Conservation (phyloP, 2,888 invertebrate genomes). For the Trissolcus japonicus region DNA sequence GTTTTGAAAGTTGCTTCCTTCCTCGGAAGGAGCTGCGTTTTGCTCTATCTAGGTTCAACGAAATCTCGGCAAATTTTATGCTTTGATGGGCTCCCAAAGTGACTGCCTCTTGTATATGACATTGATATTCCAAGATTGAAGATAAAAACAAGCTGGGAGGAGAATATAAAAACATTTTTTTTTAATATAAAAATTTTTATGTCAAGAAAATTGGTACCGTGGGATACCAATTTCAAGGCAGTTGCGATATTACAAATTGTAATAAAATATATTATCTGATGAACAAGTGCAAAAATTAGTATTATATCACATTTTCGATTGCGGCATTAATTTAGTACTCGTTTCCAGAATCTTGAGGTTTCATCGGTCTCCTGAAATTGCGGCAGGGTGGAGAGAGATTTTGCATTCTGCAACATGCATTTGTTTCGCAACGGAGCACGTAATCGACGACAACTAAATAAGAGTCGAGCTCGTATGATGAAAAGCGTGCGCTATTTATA, state of each 20-base stretch:
- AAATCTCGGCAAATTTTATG: constrained; percentile 24
- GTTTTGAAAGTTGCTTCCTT: constrained; percentile 51
- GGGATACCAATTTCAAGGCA: too few species aligned
- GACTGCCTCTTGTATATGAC: background rate
- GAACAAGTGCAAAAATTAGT: too few species aligned
- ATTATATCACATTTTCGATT: too few species aligned
- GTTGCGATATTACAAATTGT: too few species aligned
- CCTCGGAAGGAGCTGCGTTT: constrained; percentile 28
- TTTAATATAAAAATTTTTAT: too few species aligned
- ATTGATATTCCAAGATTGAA: too few species aligned
- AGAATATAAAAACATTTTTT: too few species aligned
- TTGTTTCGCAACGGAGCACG: constrained; percentile 19
- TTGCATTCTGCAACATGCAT: background rate
- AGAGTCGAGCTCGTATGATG: constrained; percentile 13
- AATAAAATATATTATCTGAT: too few species aligned
- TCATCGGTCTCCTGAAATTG: background rate
- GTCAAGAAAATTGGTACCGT: too few species aligned
- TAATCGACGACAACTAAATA: constrained; percentile 29
- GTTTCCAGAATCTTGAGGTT: too few species aligned
- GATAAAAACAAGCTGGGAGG: too few species aligned
- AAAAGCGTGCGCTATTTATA: constrained; percentile 27
- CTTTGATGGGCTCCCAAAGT: background rate
- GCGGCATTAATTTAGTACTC: too few species aligned
- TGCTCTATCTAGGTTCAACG: constrained; percentile 18
- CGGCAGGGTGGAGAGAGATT: background rate